A percentile compares a stretch with the other conserved stretches of the same genome.
phyloP scores from a whole-genome alignment of 1,140 invertebrate species.

The Hestina assimilis region DNA sequence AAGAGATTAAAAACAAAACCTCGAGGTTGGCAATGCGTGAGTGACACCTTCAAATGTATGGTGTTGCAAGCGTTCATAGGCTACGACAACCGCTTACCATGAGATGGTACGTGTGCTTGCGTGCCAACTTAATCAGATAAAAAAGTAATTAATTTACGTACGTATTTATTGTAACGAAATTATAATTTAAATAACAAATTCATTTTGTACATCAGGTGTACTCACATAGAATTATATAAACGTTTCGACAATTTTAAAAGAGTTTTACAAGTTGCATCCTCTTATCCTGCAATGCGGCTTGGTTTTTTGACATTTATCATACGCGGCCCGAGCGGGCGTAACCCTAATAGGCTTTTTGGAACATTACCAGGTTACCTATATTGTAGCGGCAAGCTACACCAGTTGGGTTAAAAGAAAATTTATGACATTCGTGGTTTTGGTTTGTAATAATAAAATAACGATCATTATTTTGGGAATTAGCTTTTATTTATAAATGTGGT shows the following conservation, averaged over 20 bases:
- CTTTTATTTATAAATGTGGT: neutral
- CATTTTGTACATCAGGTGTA: neutral
- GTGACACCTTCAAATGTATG: too few species aligned
- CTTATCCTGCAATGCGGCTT: slow-evolving; percentile 64
- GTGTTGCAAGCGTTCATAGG: too few species aligned
- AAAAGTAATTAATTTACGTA: too few species aligned
- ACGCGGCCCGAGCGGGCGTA: slow-evolving; percentile 33
- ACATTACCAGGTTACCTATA: slow-evolving; percentile 65
- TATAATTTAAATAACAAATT: neutral
- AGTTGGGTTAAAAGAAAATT: slow-evolving; percentile 24
- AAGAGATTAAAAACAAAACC: too few species aligned
- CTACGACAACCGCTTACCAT: too few species aligned
- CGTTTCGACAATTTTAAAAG: slow-evolving; percentile 29
- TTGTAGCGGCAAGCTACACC: slow-evolving; percentile 26
- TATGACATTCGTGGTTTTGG: slow-evolving; percentile 9
- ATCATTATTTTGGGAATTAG: neutral
- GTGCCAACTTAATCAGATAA: too few species aligned
- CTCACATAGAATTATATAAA: neutral
- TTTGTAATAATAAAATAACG: neutral
- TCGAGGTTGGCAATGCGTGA: too few species aligned
- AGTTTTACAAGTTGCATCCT: slow-evolving; percentile 39
- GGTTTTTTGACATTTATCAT: slow-evolving; percentile 73
- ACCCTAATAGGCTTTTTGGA: slow-evolving; percentile 71
- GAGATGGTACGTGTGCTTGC: too few species aligned
- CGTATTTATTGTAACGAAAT: neutral